Conservation (phyloP, 1,140 invertebrate genomes). For the Atopsyche davidsoni region DNA sequence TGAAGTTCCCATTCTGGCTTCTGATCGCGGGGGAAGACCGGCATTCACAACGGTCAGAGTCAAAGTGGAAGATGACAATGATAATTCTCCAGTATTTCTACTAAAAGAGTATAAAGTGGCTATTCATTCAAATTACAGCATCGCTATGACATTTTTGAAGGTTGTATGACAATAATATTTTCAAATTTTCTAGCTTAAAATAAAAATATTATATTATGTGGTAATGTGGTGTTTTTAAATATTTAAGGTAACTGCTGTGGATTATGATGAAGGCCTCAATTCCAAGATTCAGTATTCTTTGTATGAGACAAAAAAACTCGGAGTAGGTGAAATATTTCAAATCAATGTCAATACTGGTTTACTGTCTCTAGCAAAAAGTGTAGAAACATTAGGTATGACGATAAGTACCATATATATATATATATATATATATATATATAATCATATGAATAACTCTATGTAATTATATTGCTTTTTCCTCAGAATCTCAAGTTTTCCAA, state of each 20-base stretch:
- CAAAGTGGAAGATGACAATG: slow-evolving; percentile 77
- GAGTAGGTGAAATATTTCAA: slow-evolving; percentile 56
- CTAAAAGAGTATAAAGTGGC: slow-evolving; percentile 74
- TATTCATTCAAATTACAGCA: slow-evolving; percentile 56
- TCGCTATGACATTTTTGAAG: slow-evolving; percentile 60
- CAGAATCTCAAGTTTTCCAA: slow-evolving; percentile 77
- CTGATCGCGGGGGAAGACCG: slow-evolving; percentile 75
- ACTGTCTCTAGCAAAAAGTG: slow-evolving; percentile 56
- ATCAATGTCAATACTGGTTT: slow-evolving; percentile 65
- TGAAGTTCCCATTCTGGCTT: slow-evolving; percentile 77
- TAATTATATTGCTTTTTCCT: slow-evolving; percentile 32
- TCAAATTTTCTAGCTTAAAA: background rate
- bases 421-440: slow-evolving; percentile 4
- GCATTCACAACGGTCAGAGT: slow-evolving; percentile 75
- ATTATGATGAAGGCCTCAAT: slow-evolving; percentile 64
- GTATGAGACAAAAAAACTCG: slow-evolving; percentile 56
- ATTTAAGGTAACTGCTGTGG: slow-evolving; percentile 53
- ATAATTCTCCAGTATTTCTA: slow-evolving; percentile 77
- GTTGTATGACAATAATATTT: slow-evolving; percentile 40
- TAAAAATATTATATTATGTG: background rate
- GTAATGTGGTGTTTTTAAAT: slow-evolving; percentile 3
- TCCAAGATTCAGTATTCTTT: slow-evolving; percentile 67
- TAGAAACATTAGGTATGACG: slow-evolving; percentile 50
- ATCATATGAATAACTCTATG: background rate
- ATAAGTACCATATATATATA: background rate